Evolutionary conservation across 2,888 invertebrate genomes (phyloP).

Genomic region (Poecilus cupreus): DNA sequence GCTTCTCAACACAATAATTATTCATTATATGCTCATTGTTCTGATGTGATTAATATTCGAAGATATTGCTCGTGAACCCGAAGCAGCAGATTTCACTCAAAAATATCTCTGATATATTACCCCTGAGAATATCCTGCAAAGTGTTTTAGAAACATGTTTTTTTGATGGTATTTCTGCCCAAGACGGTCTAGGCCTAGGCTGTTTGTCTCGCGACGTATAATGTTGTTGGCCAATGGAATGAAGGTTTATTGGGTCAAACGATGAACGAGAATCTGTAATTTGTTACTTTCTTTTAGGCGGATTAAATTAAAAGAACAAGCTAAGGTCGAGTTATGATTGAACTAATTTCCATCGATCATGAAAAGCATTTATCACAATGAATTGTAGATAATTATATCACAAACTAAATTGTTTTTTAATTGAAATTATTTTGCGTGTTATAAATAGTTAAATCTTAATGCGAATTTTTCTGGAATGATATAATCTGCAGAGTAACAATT

Average conservation of each 20-base stretch:
- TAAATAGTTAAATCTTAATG: not conserved
- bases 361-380: no score
- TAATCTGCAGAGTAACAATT: not conserved
- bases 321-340: not conserved
- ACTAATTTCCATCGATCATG: not conserved
- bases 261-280: constrained; percentile 33
- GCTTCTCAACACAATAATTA: no score
- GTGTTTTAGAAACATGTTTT: no score
- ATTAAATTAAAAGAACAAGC: not conserved
- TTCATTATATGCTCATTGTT: no score
- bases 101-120: no score
- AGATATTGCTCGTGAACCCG: no score
- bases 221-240: not conserved
- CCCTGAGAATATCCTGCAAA: no score
- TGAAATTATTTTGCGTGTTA: not conserved
- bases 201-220: constrained; percentile 4
- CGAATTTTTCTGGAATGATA: constrained; percentile 22
- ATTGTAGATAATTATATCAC: not conserved
- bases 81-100: no score
- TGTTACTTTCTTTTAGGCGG: constrained; percentile 28
- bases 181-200: not conserved
- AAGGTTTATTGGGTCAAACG: constrained; percentile 38
- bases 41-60: no score
- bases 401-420: not conserved
- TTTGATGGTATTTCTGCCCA: no score